Conservation (phyloP, 2,888 invertebrate species). For the Lithosia quadra region DNA sequence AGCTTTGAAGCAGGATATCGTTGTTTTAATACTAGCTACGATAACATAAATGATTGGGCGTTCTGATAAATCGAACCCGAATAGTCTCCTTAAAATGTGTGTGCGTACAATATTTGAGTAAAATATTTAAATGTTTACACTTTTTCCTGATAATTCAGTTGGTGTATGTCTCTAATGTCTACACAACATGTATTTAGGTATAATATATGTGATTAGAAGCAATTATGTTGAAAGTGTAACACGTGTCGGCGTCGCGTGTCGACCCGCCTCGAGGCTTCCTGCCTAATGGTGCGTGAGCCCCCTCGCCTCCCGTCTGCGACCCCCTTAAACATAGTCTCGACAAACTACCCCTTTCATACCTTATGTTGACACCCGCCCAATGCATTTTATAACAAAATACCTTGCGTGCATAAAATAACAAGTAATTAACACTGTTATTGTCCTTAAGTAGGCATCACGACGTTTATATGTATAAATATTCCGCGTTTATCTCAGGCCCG, state of each 20-base stretch:
- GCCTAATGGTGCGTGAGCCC: conserved; percentile 82
- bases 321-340: conserved; percentile 54
- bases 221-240: conserved; percentile 84
- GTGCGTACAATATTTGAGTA: conserved; percentile 20
- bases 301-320: conserved; percentile 46
- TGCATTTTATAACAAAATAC: conserved; percentile 29
- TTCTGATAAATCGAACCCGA: conserved; percentile 23
- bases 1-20: conserved; percentile 21
- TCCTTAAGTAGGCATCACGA: conserved; percentile 37
- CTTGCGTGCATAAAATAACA: conserved; percentile 30
- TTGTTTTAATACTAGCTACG: conserved; percentile 16
- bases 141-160: conserved; percentile 24
- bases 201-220: conserved; percentile 77
- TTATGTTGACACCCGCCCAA: conserved; percentile 41
- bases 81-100: conserved; percentile 28
- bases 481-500: conserved; percentile 35
- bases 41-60: conserved; percentile 19
- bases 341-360: conserved; percentile 73
- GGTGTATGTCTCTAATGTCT: conserved; percentile 23
- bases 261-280: conserved; percentile 69
- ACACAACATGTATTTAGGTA: conserved; percentile 42
- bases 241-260: conserved; percentile 80
- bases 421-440: conserved; percentile 38
- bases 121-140: conserved; percentile 24
- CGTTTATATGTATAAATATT: conserved; percentile 40